Evolutionary conservation across 1,140 invertebrate genomes (phyloP).

Genomic region (Nylanderia fulva): DNA sequence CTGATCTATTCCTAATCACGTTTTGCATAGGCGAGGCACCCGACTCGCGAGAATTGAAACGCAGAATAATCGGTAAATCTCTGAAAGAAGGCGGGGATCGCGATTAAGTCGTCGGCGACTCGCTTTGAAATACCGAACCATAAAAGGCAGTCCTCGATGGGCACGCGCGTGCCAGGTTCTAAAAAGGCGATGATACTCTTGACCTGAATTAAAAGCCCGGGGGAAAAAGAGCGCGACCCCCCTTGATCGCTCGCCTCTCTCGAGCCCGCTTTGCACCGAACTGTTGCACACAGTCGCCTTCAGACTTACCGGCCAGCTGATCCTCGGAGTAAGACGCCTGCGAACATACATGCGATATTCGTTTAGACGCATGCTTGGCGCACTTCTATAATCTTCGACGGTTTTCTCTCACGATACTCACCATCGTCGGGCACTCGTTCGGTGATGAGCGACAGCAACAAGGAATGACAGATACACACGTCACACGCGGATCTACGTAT

Average conservation of each 20-base stretch:
- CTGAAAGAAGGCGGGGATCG: neutral
- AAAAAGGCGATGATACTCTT: slow-evolving; percentile 84
- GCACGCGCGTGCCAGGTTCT: slow-evolving; percentile 70
- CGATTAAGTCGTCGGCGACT: slow-evolving; percentile 19
- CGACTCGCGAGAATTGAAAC: slow-evolving; percentile 19
- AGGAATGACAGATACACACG: neutral
- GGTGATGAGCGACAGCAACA: neutral
- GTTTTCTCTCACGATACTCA: slow-evolving; percentile 15
- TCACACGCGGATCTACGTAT: neutral
- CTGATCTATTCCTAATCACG: neutral
- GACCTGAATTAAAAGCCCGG: slow-evolving; percentile 80
- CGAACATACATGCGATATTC: slow-evolving; percentile 55
- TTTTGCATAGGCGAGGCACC: neutral
- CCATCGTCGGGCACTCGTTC: slow-evolving; percentile 28
- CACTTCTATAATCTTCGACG: neutral
- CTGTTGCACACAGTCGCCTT: slow-evolving; percentile 63
- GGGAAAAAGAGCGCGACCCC: slow-evolving; percentile 79
- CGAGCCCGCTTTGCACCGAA: slow-evolving; percentile 59
- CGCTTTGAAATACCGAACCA: slow-evolving; percentile 77
- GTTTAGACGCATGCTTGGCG: slow-evolving; percentile 35
- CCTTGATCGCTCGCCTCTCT: slow-evolving; percentile 78
- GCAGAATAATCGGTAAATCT: slow-evolving; percentile 16
- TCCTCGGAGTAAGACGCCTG: slow-evolving; percentile 96
- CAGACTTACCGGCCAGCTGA: slow-evolving; percentile 94
- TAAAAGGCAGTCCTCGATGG: slow-evolving; percentile 82